A percentile compares a stretch with the other conserved stretches of the same genome.
These are phyloP conservation scores for Taenaris catops DNA, from an alignment of 2,888 invertebrate species.

Conservation along the genomic window DNA sequence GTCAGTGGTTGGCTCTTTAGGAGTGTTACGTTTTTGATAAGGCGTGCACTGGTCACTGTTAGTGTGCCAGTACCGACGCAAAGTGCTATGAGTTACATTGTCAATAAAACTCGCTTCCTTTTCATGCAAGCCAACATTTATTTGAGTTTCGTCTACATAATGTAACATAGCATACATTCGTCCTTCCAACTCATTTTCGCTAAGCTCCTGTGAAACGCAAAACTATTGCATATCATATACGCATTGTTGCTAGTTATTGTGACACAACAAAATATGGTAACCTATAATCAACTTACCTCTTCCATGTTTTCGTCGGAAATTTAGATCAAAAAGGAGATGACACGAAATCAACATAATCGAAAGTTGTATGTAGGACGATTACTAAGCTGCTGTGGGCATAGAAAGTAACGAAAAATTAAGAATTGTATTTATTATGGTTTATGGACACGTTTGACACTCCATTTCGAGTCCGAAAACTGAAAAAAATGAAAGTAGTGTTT, in stretches of 20 bases:
- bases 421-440: conserved; percentile 54
- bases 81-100: conserved; percentile 43
- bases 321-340: conserved; percentile 55
- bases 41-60: conserved; percentile 37
- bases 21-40: conserved; percentile 45
- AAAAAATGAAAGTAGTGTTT: neutral
- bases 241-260: conserved; percentile 29
- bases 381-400: conserved; percentile 59
- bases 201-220: conserved; percentile 65
- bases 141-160: conserved; percentile 60
- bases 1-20: conserved; percentile 25
- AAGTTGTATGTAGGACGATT: conserved; percentile 50
- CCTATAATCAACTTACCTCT: conserved; percentile 56
- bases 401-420: conserved; percentile 57
- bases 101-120: conserved; percentile 37
- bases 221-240: conserved; percentile 39
- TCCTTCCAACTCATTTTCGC: conserved; percentile 70
- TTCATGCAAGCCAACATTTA: conserved; percentile 37
- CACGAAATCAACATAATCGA: conserved; percentile 70
- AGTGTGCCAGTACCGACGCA: conserved; percentile 65
- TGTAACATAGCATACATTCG: conserved; percentile 70
- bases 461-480: conserved; percentile 38
- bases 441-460: conserved; percentile 69
- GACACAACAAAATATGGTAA: conserved; percentile 62
- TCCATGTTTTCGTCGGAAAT: conserved; percentile 67